These are phyloP conservation scores for Rhinella marina DNA, from an alignment of 2,797 vertebrate genomes.

Conservation along the genomic window DNA sequence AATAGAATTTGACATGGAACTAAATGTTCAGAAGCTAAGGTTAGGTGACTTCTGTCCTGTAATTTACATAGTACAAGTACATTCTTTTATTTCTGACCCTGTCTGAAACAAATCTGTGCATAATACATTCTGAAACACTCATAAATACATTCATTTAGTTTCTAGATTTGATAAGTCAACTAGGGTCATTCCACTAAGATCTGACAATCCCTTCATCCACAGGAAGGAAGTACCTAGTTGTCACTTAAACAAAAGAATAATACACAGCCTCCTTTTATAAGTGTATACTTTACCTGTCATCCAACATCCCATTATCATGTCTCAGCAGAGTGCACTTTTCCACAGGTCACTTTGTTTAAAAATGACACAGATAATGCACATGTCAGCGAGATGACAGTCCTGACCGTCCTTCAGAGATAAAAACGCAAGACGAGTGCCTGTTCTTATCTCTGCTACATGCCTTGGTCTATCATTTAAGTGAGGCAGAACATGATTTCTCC, in stretches of 20 bases:
- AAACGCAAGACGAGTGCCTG: conserved; percentile 75
- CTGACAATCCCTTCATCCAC: conserved; percentile 70
- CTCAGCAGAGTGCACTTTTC: conserved; percentile 81
- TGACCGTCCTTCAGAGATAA: conserved; percentile 84
- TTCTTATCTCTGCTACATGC: conserved; percentile 83
- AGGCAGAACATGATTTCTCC: conserved; percentile 94
- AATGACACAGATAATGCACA: conserved; percentile 86
- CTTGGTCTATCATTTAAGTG: conserved; percentile 83
- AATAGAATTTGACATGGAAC: conserved; percentile 8
- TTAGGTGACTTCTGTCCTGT: not conserved
- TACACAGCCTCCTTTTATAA: conserved; percentile 73
- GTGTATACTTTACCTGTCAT: conserved; percentile 84
- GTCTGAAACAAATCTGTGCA: conserved; percentile 34
- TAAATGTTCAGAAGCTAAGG: conserved; percentile 30
- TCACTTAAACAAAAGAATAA: conserved; percentile 80
- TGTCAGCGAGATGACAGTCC: conserved; percentile 83
- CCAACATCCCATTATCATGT: conserved; percentile 87
- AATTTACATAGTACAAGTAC: conserved; percentile 31
- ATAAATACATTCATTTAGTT: conserved; percentile 48
- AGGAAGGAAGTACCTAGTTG: conserved; percentile 73
- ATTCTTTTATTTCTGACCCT: conserved; percentile 25
- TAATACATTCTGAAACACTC: conserved; percentile 30
- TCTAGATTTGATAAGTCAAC: conserved; percentile 66
- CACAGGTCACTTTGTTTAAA: conserved; percentile 90
- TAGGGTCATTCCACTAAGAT: conserved; percentile 66